Percentiles rank a stretch among this genome's conserved stretches.
These are phyloP conservation scores for Drosophila prolongata DNA, from an alignment of 2,888 invertebrate genomes.

Conservation along the genomic window DNA sequence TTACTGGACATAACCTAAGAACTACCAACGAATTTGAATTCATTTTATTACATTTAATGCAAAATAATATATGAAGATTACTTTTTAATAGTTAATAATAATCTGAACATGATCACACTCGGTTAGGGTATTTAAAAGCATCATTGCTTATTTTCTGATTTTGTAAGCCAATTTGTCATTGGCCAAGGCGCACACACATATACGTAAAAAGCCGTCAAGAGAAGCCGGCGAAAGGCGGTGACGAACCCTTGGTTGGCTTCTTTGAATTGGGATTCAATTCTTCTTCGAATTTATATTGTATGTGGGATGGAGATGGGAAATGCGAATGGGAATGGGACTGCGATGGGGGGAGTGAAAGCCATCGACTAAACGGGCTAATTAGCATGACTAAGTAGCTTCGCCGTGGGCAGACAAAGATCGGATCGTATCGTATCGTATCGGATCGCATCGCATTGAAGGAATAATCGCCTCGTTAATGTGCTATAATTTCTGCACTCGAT, in stretches of 20 bases:
- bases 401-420: not conserved
- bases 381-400: constrained; percentile 43
- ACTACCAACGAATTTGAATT: too few relatives aligned
- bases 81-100: too few relatives aligned
- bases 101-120: too few relatives aligned
- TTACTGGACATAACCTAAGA: too few relatives aligned
- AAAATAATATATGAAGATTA: too few relatives aligned
- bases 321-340: constrained; percentile 5
- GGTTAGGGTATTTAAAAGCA: not conserved
- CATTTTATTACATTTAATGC: too few relatives aligned
- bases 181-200: constrained; percentile 21
- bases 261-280: constrained; percentile 2
- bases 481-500: constrained; percentile 42
- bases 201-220: constrained; percentile 11
- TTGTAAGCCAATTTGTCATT: constrained; percentile 49
- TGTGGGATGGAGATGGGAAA: not conserved
- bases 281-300: constrained; percentile 5
- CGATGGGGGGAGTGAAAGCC: not conserved
- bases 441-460: not conserved
- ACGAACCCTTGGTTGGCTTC: constrained; percentile 27
- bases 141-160: too few relatives aligned
- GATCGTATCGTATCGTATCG: not conserved
- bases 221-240: constrained; percentile 28
- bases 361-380: constrained; percentile 33
- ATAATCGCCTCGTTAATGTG: constrained; percentile 33